These are phyloP conservation scores for Panthera tigris DNA, from an alignment of 2,113 vertebrate species.

Conservation along the genomic window DNA sequence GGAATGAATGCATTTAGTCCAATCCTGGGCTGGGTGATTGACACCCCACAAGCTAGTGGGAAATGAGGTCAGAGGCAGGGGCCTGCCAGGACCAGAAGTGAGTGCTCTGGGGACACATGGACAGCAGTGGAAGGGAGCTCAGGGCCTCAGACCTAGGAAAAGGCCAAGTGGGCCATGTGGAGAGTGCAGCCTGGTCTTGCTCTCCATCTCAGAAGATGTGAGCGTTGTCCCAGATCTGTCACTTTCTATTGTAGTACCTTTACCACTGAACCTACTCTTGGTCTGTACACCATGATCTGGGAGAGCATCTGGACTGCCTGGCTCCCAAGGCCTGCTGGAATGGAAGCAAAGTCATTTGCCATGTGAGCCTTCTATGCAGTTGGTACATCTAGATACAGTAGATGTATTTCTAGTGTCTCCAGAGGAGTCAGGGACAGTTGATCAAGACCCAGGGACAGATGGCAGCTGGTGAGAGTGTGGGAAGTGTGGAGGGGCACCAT, in stretches of 20 bases:
- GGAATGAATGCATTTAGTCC: neutral
- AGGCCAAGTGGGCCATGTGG: neutral
- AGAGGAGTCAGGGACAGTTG: neutral
- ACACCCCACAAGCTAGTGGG: neutral
- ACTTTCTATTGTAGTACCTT: fast-evolving
- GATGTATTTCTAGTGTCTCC: neutral
- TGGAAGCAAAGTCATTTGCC: neutral
- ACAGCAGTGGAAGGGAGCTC: neutral
- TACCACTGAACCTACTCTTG: no score
- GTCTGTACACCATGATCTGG: neutral
- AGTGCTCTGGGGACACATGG: neutral
- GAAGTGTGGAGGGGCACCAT: no score
- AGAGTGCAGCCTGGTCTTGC: neutral
- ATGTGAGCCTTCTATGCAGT: fast-evolving
- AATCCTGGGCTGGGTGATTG: neutral
- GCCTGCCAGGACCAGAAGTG: neutral
- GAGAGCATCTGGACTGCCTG: neutral
- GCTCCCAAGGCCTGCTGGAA: no score
- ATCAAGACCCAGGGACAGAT: neutral
- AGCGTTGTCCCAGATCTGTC: neutral
- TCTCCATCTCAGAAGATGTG: neutral
- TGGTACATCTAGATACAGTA: neutral
- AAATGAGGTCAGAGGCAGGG: neutral
- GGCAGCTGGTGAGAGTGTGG: neutral
- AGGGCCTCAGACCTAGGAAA: neutral